Evolutionary conservation across 2,888 invertebrate genomes (phyloP), one percentile per base, ranked within the genome.

Genomic region (Melinaea menophilus): DNA sequence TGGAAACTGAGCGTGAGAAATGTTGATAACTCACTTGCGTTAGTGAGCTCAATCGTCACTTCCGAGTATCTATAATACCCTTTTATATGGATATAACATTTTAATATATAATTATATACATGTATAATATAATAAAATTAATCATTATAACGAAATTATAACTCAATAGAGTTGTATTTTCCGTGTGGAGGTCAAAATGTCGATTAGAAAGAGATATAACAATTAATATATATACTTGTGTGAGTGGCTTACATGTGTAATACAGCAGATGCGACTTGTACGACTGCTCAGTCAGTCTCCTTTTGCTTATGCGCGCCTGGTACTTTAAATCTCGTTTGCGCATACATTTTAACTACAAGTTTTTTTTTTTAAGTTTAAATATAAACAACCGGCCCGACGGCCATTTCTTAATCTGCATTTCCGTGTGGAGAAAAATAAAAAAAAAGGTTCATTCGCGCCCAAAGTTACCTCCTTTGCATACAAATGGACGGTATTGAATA

Each of bases 11-110:
- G 83, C 90, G 90, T 90, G 90, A 90, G 90, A 90, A 90, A 86
- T 85, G 85, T 84, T 89, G 88, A 89, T 89, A 89, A 87, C 88
- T 89, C 85, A 88, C 86, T 89, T 79, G 86, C 84, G 83, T 86
- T 82, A 81, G 79, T 82, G 79, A 82, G 80, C 79, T 75, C 82
- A 79, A 81, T 84, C 82, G 79, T 80, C 83, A 88, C 89, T 89
- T 90, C 89, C 89, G 88, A 88, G 80, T 85, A 84, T 64, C 60
- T 68, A 64, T 69, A 69, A 69, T 67, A 67, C 64, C 59, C 65
- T 68, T 67, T 65, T 73, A 75, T 63, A 58, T 63, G 59, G 57
- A 59, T 59, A 59, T 59, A 64, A 64, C 56, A 65, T 55, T 60
- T 60, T 46, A 59, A 68, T 68, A 65, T 63, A 12, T 48, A 48